A percentile compares a stretch with the other conserved stretches of the same genome.
phyloP scores from a whole-genome alignment of 1,140 invertebrate species.

The Subanguina moxae region DNA sequence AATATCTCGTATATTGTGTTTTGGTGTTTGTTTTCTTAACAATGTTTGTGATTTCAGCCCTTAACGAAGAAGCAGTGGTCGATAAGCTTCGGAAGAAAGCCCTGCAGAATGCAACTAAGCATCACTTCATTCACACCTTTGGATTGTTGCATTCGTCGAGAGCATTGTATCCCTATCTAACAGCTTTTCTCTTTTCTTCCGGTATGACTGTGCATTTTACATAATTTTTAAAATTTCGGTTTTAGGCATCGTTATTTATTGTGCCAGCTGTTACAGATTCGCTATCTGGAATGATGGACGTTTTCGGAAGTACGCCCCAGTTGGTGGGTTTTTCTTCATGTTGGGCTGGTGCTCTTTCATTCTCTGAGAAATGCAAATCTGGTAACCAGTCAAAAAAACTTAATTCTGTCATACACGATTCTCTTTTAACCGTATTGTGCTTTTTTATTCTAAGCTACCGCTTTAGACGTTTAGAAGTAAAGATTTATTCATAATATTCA shows the following conservation, averaged over 20 bases:
- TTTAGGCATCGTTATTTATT: conserved; percentile 29
- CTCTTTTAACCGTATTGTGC: too few relatives aligned
- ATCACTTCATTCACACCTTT: conserved; percentile 40
- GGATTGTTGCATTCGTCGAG: conserved; percentile 9
- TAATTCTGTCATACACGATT: too few relatives aligned
- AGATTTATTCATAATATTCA: too few relatives aligned
- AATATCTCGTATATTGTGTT: too few relatives aligned
- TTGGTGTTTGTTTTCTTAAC: too few relatives aligned
- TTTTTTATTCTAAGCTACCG: too few relatives aligned
- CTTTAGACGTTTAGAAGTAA: too few relatives aligned
- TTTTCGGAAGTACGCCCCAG: conserved; percentile 18
- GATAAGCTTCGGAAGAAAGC: neutral
- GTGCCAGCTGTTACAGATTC: conserved; percentile 18
- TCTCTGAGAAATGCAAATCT: neutral
- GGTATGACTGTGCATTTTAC: too few relatives aligned
- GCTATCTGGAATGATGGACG: conserved; percentile 33
- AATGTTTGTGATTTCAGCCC: neutral
- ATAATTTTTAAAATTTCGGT: too few relatives aligned
- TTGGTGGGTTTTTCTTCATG: conserved; percentile 11
- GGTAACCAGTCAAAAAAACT: too few relatives aligned
- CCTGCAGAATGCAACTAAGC: conserved; percentile 31
- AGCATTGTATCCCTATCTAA: conserved; percentile 16
- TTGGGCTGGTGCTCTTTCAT: neutral
- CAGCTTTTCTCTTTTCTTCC: conserved; percentile 18
- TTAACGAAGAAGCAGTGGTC: neutral